Evolutionary conservation across 2,113 vertebrate genomes (phyloP).

Genomic region (Mirza zaza): DNA sequence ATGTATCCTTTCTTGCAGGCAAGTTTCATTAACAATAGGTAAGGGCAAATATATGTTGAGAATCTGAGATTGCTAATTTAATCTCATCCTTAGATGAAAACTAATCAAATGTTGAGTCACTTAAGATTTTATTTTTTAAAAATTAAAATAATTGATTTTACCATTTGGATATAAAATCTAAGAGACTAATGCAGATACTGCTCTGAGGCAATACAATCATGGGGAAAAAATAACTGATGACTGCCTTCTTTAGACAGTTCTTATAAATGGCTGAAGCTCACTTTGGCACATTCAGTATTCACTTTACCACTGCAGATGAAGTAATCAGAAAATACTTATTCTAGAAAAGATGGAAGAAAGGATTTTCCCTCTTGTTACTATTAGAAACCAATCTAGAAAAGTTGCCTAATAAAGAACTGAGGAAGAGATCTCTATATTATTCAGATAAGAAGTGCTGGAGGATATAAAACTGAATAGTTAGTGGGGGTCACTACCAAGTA

Average conservation of each 20-base stretch:
- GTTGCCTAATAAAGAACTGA: background rate
- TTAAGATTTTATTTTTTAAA: background rate
- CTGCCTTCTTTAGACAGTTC: background rate
- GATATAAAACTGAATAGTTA: background rate
- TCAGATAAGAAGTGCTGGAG: background rate
- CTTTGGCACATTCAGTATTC: background rate
- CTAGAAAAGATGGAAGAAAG: background rate
- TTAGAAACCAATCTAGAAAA: background rate
- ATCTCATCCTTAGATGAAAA: background rate
- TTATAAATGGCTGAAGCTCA: background rate
- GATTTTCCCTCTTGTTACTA: background rate
- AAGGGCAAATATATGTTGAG: background rate
- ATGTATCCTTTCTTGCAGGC: background rate
- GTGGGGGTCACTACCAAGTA: background rate
- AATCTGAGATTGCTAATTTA: background rate
- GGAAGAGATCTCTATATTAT: background rate
- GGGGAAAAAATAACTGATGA: background rate
- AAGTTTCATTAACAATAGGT: background rate
- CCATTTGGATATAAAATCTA: background rate
- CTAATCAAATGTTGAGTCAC: background rate
- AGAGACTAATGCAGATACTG: background rate
- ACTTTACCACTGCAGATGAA: background rate
- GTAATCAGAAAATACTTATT: conserved; percentile 25
- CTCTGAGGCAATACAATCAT: background rate
- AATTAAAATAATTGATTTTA: background rate